Evolutionary conservation across 2,113 vertebrate species (phyloP), one percentile per base, ranked within the genome.

Genomic region (Megaceryle maxima): DNA sequence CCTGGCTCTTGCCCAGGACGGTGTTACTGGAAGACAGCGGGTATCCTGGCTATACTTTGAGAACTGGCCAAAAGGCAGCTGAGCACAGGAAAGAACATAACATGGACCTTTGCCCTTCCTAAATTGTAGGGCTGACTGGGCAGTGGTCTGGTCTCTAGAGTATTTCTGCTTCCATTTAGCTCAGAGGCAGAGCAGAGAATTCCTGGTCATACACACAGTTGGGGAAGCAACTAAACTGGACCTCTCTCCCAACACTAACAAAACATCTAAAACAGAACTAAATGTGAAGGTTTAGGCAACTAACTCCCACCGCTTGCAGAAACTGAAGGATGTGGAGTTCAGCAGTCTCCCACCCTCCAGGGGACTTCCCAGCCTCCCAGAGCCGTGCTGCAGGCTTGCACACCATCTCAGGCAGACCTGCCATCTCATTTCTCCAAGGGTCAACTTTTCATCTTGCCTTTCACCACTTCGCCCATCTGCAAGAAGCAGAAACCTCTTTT

Each of bases 121-220:
- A 87, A 79, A 93, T 44, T 87, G 92, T 79, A 94, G 95, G 86
- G 80, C 92, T 88, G 78, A 25, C n/a, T 83, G 53, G 67, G 80
- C 64, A 77, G 68, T 63, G 37, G 25, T 83, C 63, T 92, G 37
- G 9, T 94, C 31, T 46, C 35, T 24, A 11, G 46, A 33, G 31
- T 31, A 53, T 59, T 93, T 94, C 78, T 92, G n/a, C 64, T 90
- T 92, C 64, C 39, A 66, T 83, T 92, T 94, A 69, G 67, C 67
- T 93, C 92, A 83, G 35, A 81, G 55, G 10, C 64, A 84, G 43
- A 94, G 41, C 11, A 70, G 56, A 92, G 70, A 70, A 89, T n/a
- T 94, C 60, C 37, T 84, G 64, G 13, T 79, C 29, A 16, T 39
- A 25, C 5, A 22, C 4, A 74, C 41, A 76, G 16, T 6, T 4